Percentiles rank a stretch among this genome's conserved stretches.
phyloP scores from a whole-genome alignment of 2,113 vertebrate species.

The Sminthopsis crassicaudata region DNA sequence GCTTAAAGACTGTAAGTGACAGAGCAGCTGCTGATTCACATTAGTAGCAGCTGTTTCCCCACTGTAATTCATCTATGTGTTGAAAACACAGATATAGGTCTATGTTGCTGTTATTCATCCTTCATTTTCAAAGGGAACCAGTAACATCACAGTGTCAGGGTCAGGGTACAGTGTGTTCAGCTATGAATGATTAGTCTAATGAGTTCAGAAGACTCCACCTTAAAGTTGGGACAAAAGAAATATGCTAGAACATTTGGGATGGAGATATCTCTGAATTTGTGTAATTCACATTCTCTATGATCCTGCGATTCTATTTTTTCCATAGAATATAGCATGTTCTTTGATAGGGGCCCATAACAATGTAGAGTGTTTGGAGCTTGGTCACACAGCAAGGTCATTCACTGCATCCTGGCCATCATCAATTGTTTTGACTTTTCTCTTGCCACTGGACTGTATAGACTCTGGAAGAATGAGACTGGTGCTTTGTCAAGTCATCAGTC shows the following conservation, averaged over 20 bases:
- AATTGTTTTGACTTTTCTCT: too few relatives aligned
- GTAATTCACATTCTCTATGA: neutral
- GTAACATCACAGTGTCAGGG: too few relatives aligned
- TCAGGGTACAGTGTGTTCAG: neutral
- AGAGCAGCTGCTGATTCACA: neutral
- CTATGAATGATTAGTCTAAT: neutral
- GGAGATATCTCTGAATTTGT: neutral
- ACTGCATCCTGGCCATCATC: too few relatives aligned
- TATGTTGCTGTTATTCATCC: neutral
- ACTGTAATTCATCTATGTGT: neutral
- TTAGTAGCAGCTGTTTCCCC: neutral
- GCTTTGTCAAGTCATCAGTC: too few relatives aligned
- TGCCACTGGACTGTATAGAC: too few relatives aligned
- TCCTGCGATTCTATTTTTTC: too few relatives aligned
- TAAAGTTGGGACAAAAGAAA: neutral
- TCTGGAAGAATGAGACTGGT: too few relatives aligned
- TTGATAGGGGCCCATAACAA: neutral
- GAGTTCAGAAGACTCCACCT: neutral
- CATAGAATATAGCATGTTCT: neutral
- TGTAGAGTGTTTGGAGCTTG: neutral
- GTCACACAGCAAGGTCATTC: too few relatives aligned
- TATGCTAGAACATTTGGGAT: neutral
- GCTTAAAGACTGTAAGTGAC: neutral
- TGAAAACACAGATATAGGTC: neutral
- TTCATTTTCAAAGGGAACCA: neutral